Percentiles rank a stretch among this genome's conserved stretches.
These are phyloP conservation scores for Noctua comes DNA, from an alignment of 2,888 invertebrate species.

Conservation along the genomic window DNA sequence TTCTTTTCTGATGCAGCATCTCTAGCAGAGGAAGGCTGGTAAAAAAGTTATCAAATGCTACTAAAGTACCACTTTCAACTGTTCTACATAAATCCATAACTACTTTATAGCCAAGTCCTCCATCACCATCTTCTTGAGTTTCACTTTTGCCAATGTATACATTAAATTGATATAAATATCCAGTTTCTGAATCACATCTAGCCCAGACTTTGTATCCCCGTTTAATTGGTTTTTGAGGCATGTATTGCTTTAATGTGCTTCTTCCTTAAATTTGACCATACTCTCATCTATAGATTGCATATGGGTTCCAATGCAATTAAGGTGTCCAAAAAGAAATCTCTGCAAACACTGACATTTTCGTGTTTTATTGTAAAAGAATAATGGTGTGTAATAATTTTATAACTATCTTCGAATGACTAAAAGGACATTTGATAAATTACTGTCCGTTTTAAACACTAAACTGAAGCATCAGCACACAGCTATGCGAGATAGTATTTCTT, in stretches of 20 bases:
- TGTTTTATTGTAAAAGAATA: no score
- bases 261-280: slow-evolving; percentile 48
- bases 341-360: no score
- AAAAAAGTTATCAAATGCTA: slow-evolving; percentile 32
- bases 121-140: not conserved
- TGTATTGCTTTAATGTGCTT: no score
- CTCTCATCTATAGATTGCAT: slow-evolving; percentile 47
- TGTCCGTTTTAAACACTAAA: no score
- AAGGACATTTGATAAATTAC: no score
- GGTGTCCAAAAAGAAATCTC: no score
- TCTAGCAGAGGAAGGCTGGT: slow-evolving; percentile 1
- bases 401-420: no score
- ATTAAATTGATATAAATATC: slow-evolving; percentile 19
- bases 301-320: not conserved
- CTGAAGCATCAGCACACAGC: no score
- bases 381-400: no score
- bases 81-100: not conserved
- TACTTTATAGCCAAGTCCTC: not conserved
- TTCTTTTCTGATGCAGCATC: slow-evolving; percentile 3
- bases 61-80: not conserved
- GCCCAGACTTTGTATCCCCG: no score
- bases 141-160: slow-evolving; percentile 18
- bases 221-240: no score
- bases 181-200: slow-evolving; percentile 15
- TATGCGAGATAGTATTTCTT: no score